Conservation (phyloP, 30 jellyfish, hydroid and myxozoan species). For the Clytia hemisphaerica region DNA sequence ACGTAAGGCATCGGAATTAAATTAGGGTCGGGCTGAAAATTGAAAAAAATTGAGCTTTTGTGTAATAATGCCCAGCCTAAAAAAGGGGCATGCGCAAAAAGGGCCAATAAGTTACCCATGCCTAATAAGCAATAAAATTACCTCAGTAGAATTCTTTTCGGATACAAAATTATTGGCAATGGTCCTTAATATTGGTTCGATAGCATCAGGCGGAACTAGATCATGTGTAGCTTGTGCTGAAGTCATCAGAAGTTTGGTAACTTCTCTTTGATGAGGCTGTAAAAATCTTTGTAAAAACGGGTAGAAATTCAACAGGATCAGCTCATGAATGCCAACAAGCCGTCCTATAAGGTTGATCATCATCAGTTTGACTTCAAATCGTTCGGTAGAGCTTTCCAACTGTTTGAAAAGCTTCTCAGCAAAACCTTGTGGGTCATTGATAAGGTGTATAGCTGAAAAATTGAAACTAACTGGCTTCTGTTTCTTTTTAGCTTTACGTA, state of each 20-base stretch:
- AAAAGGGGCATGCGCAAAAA: no score
- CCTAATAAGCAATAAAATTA: background rate
- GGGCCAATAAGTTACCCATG: no score
- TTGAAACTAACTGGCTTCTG: conserved; percentile 76
- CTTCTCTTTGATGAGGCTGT: conserved; percentile 98
- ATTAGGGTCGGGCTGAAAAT: no score
- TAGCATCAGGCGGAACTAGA: conserved; percentile 87
- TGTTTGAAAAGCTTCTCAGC: conserved; percentile 72
- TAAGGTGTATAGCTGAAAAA: conserved; percentile 87
- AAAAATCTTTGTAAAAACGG: conserved; percentile 76
- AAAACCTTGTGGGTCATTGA: conserved; percentile 96
- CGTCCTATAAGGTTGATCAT: conserved; percentile 80
- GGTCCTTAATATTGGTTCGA: conserved; percentile 68
- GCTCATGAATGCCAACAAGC: conserved; percentile 84
- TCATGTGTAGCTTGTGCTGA: conserved; percentile 93
- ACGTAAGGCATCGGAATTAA: no score
- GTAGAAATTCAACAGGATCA: conserved; percentile 63
- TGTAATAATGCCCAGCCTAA: no score
- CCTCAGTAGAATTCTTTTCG: conserved; percentile 78
- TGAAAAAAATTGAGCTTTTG: no score
- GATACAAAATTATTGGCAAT: conserved; percentile 91
- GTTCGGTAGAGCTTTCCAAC: conserved; percentile 72
- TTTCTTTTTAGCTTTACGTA: conserved; percentile 73
- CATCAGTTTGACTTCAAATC: conserved; percentile 74
- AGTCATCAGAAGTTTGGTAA: conserved; percentile 70